Evolutionary conservation across 2,113 vertebrate species (phyloP).

Genomic region (Amphiprion ocellaris): DNA sequence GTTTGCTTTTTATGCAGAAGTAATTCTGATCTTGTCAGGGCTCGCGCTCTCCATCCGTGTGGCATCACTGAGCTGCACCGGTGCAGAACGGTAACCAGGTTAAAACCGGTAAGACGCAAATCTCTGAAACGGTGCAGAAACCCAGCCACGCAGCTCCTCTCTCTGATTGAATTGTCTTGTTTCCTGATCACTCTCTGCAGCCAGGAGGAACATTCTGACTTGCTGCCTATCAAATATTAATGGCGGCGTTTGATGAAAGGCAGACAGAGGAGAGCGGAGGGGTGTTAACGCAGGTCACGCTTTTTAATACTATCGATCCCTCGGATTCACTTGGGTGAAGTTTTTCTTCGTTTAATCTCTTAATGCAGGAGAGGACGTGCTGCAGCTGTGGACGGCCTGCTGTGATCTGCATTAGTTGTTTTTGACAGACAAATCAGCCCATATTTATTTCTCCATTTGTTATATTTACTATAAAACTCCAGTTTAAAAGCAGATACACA

Average conservation of each 20-base stretch:
- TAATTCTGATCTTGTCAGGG: neutral
- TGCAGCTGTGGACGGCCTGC: neutral
- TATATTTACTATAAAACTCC: neutral
- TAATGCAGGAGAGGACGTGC: neutral
- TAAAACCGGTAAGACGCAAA: neutral
- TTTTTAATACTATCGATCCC: slow-evolving; percentile 62
- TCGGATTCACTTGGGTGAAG: slow-evolving; percentile 3
- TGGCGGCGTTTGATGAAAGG: slow-evolving; percentile 44
- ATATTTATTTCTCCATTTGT: too few relatives aligned
- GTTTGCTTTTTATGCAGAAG: neutral
- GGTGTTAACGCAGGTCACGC: slow-evolving; percentile 30
- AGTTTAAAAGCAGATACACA: neutral
- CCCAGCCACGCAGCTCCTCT: neutral
- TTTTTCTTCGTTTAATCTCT: slow-evolving; percentile 28
- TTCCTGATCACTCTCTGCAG: slow-evolving; percentile 5
- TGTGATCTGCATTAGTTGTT: slow-evolving; percentile 1
- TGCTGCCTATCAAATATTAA: slow-evolving; percentile 66
- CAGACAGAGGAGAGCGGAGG: slow-evolving; percentile 3
- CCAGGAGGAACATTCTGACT: slow-evolving; percentile 40
- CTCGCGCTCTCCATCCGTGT: neutral
- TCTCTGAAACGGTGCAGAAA: neutral
- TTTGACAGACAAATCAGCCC: neutral
- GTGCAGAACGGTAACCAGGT: neutral
- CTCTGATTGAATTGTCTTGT: slow-evolving; percentile 53
- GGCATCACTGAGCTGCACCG: too few relatives aligned